Percentiles rank a stretch among this genome's conserved stretches.
These are phyloP conservation scores for Epinephelus fuscoguttatus DNA, from an alignment of 2,113 vertebrate species.

Conservation along the genomic window DNA sequence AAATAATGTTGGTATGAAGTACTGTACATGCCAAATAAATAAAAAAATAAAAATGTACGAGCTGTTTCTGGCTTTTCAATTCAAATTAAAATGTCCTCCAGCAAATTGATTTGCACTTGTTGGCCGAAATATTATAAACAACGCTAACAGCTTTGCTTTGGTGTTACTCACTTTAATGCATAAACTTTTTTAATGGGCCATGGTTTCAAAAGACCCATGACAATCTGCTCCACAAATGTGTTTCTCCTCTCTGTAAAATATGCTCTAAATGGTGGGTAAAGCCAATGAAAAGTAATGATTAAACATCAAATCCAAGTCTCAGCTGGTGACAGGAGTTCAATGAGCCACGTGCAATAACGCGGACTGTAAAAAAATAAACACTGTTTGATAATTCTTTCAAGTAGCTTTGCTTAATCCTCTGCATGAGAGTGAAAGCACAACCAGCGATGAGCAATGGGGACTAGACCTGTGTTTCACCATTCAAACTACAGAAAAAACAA, in stretches of 20 bases:
- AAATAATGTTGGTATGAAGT: background rate
- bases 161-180: constrained; percentile 10
- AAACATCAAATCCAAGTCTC: constrained; percentile 26
- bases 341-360: constrained; percentile 13
- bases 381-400: constrained; percentile 15
- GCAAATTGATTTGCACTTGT: constrained; percentile 1
- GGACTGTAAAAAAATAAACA: constrained; percentile 7
- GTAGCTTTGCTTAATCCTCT: background rate
- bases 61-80: constrained; percentile 5
- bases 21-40: constrained; percentile 9
- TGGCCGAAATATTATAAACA: background rate
- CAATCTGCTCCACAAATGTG: constrained; percentile 22
- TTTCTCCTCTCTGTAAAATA: constrained; percentile 19
- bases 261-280: constrained; percentile 26
- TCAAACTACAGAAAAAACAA: constrained; percentile 5
- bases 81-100: constrained; percentile 14
- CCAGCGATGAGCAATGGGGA: background rate
- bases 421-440: background rate
- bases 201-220: constrained; percentile 34
- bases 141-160: background rate
- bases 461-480: background rate
- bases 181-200: constrained; percentile 51
- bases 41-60: constrained; percentile 6
- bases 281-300: constrained; percentile 43
- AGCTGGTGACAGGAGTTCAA: constrained; percentile 17